phyloP scores from a whole-genome alignment of 64 coral and sea anemone species.

The Stichodactyla helianthus region DNA sequence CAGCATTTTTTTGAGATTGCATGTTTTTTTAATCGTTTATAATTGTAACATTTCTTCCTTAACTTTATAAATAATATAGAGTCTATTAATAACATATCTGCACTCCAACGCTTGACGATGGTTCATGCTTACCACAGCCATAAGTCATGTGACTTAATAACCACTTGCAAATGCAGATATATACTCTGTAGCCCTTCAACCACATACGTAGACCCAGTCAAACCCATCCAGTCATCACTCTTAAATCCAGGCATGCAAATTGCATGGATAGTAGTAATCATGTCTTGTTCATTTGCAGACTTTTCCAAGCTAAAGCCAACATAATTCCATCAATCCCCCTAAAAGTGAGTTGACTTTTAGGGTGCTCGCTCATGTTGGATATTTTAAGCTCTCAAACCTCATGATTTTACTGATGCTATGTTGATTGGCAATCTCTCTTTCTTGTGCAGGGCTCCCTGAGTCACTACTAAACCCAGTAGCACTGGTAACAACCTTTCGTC shows the following conservation, averaged over 20 bases:
- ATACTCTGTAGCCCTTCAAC: conserved; percentile 2
- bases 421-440: background rate
- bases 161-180: conserved; percentile 31
- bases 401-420: background rate
- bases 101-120: conserved; percentile 2
- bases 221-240: background rate
- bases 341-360: conserved; percentile 65
- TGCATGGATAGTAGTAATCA: conserved; percentile 23
- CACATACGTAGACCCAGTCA: conserved; percentile 13
- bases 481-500: background rate
- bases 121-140: conserved; percentile 21
- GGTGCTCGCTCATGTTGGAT: conserved; percentile 30
- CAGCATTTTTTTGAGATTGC: background rate
- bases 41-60: background rate
- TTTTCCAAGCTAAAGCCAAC: conserved; percentile 61
- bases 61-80: background rate
- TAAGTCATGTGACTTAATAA: conserved; percentile 61
- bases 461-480: background rate
- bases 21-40: background rate
- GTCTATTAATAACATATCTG: background rate
- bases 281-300: conserved; percentile 69
- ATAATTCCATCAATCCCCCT: conserved; percentile 27
- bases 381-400: conserved; percentile 7
- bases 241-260: background rate
- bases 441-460: background rate